Evolutionary conservation across 2,797 vertebrate genomes (phyloP), one percentile per base, ranked within the genome.

Genomic region (Anas bernieri): DNA sequence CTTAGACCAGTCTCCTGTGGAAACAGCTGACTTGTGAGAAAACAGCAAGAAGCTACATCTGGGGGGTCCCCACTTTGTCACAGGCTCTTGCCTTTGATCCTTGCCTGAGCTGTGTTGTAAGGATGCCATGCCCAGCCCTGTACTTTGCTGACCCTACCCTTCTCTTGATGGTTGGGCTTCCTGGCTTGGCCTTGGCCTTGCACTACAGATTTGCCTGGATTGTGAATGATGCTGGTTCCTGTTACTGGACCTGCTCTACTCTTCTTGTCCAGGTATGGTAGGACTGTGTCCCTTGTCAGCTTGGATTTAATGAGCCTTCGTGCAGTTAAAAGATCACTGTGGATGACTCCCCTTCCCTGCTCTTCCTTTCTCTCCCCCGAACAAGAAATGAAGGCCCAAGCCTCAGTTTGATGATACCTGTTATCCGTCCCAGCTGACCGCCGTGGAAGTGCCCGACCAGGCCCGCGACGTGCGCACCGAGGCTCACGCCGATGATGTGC

Each of bases 401-500:
- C 4, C 28, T 41, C 48, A 55, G 72, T 52, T 50, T 81, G 41
- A 41, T 11, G 23, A 39, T 98, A 99, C 99, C 99, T 98, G 99
- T 99, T 96, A 99, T 99, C 93, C 94, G 96, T 95, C 99, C 99
- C 30, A 99, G 97, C 77, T 94, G 98, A 63, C 99, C 99, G 16
- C 97, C 94, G 9, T 99, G 99, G 56, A 99, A 97, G 41, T 99
- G 98, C 46, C 99, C 99, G 43, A 99, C 98, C 83, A 99, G 98
- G 58, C 99, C 99, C 17, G 98, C 98, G 0, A 99, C 99, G 0
- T 99, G 99, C 0, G 99, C 99, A 46, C 99, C 99, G 0, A 99
- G 98, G 94, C 99, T 99, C 59, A 99, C 95, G 11, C 99, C 99
- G 61, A 99, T 99, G 88, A 99, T 98, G 97, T 99, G 99, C 92